These are phyloP conservation scores for Diogma glabrata DNA, from an alignment of 2,888 invertebrate species.

Conservation along the genomic window DNA sequence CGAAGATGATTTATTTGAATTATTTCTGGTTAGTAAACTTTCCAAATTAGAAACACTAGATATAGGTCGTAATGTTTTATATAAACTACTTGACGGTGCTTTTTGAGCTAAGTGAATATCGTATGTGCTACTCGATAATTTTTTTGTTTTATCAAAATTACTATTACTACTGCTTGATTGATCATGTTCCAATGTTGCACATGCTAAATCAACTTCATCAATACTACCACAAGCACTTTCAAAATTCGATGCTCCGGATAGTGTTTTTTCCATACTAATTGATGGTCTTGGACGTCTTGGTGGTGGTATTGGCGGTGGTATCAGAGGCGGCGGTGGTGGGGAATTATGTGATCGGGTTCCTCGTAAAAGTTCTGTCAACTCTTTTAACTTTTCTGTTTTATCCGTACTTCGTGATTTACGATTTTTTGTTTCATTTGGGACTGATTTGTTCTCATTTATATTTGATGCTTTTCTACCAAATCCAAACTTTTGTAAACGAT, in stretches of 20 bases:
- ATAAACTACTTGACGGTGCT: conserved; percentile 15
- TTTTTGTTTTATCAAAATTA: too few species aligned
- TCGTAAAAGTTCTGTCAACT: conserved; percentile 68
- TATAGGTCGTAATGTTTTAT: conserved; percentile 23
- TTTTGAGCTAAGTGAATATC: neutral
- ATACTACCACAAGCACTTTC: conserved; percentile 6
- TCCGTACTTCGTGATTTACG: conserved; percentile 35
- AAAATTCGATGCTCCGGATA: neutral
- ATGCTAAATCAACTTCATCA: conserved; percentile 10
- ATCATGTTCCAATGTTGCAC: conserved; percentile 1
- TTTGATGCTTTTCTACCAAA: conserved; percentile 44
- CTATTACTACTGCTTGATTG: neutral
- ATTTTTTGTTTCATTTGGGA: neutral
- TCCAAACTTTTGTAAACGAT: conserved; percentile 68
- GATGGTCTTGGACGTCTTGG: conserved; percentile 42
- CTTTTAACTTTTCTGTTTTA: conserved; percentile 59
- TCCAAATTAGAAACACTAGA: conserved; percentile 33
- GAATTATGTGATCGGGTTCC: conserved; percentile 31
- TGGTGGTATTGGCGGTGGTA: conserved; percentile 46
- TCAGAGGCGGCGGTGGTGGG: conserved; percentile 41
- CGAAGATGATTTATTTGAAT: conserved; percentile 16
- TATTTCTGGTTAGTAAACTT: conserved; percentile 22
- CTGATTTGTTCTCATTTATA: conserved; percentile 18
- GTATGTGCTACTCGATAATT: conserved; percentile 7
- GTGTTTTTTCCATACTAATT: conserved; percentile 36